Conservation (phyloP, 1,140 invertebrate species). For the Cyphomyrmex costatus region DNA sequence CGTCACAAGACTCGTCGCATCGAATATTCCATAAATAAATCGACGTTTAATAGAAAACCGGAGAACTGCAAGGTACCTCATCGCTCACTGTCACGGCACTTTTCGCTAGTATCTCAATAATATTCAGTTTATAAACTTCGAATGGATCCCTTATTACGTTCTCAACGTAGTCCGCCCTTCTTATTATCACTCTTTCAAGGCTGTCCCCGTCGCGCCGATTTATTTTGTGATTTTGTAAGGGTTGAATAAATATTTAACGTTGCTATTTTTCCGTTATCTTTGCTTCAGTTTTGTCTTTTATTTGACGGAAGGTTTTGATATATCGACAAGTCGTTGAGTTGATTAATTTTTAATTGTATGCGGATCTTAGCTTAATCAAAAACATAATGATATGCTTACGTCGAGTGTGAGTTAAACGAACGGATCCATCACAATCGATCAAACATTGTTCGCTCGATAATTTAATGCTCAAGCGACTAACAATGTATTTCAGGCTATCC, state of each 20-base stretch:
- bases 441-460: conserved; percentile 58
- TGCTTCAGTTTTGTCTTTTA: not conserved
- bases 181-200: conserved; percentile 32
- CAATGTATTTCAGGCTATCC: conserved; percentile 56
- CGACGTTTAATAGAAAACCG: conserved; percentile 86
- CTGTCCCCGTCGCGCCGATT: conserved; percentile 24
- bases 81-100: conserved; percentile 83
- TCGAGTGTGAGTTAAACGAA: conserved; percentile 18
- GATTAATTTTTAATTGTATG: not conserved
- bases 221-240: conserved; percentile 19
- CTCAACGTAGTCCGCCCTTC: conserved; percentile 15
- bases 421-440: conserved; percentile 67
- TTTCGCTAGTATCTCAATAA: conserved; percentile 82
- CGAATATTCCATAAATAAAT: conserved; percentile 86
- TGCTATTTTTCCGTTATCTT: conserved; percentile 1
- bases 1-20: conserved; percentile 70
- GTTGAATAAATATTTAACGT: conserved; percentile 25
- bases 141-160: conserved; percentile 78
- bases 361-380: conserved; percentile 1
- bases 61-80: conserved; percentile 73
- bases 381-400: conserved; percentile 38
- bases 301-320: not conserved
- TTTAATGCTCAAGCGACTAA: conserved; percentile 60
- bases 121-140: conserved; percentile 85
- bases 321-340: not conserved